Conservation (phyloP, 2,797 vertebrate species). For the Chiloscyllium punctatum region DNA sequence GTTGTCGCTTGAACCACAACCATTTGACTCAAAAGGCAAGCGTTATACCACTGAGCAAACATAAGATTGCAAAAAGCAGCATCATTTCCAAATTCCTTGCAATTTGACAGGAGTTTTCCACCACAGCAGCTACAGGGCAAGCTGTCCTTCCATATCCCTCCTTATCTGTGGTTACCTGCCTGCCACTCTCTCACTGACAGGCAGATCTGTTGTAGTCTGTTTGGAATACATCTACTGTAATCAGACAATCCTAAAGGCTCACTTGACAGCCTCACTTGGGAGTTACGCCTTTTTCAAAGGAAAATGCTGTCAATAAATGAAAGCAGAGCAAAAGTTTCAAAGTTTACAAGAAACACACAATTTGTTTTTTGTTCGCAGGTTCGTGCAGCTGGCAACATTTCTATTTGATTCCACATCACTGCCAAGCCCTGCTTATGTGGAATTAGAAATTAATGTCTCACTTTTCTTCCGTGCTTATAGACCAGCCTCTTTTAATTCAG, state of each 20-base stretch:
- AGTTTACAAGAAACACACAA: conserved; percentile 20
- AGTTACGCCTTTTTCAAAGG: conserved; percentile 20
- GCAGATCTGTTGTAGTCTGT: neutral
- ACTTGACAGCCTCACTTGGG: neutral
- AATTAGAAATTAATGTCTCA: conserved; percentile 34
- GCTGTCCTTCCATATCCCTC: neutral
- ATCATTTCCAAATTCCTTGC: neutral
- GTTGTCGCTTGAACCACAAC: neutral
- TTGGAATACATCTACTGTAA: neutral
- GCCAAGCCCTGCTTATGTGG: neutral
- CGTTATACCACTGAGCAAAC: neutral
- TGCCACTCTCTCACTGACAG: conserved; percentile 17
- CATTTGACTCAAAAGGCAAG: neutral
- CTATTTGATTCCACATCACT: neutral
- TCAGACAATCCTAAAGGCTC: neutral
- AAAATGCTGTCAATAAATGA: conserved; percentile 33
- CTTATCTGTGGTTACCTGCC: neutral
- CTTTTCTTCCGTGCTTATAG: conserved; percentile 10
- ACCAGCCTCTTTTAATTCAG: conserved; percentile 25
- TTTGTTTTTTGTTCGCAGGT: conserved; percentile 34
- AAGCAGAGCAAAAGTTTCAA: conserved; percentile 3
- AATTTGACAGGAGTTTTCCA: neutral
- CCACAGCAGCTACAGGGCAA: neutral
- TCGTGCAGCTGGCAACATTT: conserved; percentile 20
- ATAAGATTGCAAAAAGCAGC: neutral